Evolutionary conservation across 2,888 invertebrate species (phyloP), one percentile per base, ranked within the genome.

Genomic region (Notocelia uddmanniana): DNA sequence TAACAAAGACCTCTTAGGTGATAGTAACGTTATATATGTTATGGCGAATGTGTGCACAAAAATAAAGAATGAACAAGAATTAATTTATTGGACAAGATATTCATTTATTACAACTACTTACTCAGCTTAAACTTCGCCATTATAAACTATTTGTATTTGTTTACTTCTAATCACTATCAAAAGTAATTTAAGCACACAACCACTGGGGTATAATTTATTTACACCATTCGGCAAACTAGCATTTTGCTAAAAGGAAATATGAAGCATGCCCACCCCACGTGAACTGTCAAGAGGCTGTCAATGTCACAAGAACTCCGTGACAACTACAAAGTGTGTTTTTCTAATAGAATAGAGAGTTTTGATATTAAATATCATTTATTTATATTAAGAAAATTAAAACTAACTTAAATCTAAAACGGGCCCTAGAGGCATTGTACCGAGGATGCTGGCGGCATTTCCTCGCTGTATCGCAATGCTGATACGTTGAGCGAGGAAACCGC

Each of bases 81-180:
- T 15, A 18, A 55, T 37, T 23, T 21, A 31, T 31, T 8, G 5
- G 11, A 48, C 31, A 48, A 50, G 19, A 54, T 63, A 58, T 66
- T 23, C 19, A 19, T 54, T 23, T 11, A 58, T 64, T 31, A 52
- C 54, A 13, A 23, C 10, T 78, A 90, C 91, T 90, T 84, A 91
- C 91, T 91, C 77, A 90, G 77, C 82, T 91, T 91, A 73, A 92
- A 92, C 76, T 92, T 92, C 0, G 90, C 92, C 92, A 92, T 92
- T 55, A 21, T 54, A 18, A 21, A 59, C 15, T 68, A 9, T 23
- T 48, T 6, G 13, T 8, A 68, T 26, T 62, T 37, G 10, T 57
- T 21, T 26, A 31, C 37, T 71, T 68, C 48, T n/a, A 58, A 19
- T 41, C 19, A 19, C n/a, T 52, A 37, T 13, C 19, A 62, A 66